phyloP scores from a whole-genome alignment of 2,888 invertebrate species.

The Sarcophaga variegata region DNA sequence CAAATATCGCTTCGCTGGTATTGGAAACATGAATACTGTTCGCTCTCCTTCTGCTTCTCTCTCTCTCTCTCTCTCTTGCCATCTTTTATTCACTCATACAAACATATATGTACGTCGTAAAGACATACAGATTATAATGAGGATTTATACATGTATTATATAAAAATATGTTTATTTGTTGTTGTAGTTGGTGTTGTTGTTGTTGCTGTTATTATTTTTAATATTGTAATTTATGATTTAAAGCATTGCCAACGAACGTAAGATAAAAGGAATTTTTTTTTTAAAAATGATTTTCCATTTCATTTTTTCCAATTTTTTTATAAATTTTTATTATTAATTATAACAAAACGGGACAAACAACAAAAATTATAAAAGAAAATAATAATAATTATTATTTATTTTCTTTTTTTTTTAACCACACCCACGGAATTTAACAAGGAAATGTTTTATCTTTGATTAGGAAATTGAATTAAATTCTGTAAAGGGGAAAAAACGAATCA shows the following conservation, averaged over 20 bases:
- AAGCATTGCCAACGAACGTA: slow-evolving; percentile 59
- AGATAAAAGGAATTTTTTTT: slow-evolving; percentile 63
- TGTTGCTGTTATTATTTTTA: slow-evolving; percentile 25
- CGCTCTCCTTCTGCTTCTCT: too few relatives aligned
- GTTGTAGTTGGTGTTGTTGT: not conserved
- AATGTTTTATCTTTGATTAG: not conserved
- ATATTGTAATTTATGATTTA: slow-evolving; percentile 67
- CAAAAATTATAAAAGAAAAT: slow-evolving; percentile 25
- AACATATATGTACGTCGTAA: not conserved
- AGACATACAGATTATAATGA: slow-evolving; percentile 54
- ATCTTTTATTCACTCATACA: not conserved
- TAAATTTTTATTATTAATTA: slow-evolving; percentile 19
- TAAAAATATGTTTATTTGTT: not conserved
- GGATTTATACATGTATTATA: slow-evolving; percentile 42
- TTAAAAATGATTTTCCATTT: slow-evolving; percentile 50
- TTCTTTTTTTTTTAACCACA: slow-evolving; percentile 43
- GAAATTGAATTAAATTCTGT: too few relatives aligned
- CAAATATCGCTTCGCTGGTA: not conserved
- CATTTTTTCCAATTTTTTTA: slow-evolving; percentile 23
- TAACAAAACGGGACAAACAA: too few relatives aligned
- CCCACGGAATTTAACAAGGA: slow-evolving; percentile 27
- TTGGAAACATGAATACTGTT: not conserved
- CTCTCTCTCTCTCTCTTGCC: not conserved
- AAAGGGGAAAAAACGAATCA: too few relatives aligned
- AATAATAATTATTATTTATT: slow-evolving; percentile 51